Percentiles rank a stretch among this genome's conserved stretches.
These are phyloP conservation scores for Elephas maximus DNA, from an alignment of 2,113 vertebrate genomes.

Conservation along the genomic window DNA sequence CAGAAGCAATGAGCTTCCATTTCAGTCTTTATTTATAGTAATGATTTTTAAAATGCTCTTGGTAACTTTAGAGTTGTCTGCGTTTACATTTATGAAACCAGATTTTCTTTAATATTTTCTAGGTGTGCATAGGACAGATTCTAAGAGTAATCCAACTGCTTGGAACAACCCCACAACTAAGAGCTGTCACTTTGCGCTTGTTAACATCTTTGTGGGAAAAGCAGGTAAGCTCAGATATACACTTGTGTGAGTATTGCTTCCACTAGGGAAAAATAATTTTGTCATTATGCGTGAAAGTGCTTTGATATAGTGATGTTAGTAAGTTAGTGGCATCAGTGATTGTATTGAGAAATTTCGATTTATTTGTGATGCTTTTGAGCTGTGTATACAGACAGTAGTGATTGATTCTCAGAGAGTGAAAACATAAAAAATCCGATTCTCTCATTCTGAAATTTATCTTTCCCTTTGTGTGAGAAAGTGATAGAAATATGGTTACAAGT, in stretches of 20 bases:
- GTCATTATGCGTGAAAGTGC: not conserved
- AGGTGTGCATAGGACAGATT: conserved; percentile 96
- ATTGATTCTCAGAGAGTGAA: conserved; percentile 49
- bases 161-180: conserved; percentile 91
- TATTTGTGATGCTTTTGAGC: conserved; percentile 8
- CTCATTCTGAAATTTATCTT: conserved; percentile 62
- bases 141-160: conserved; percentile 93
- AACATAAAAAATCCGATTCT: conserved; percentile 48
- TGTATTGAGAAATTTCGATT: conserved; percentile 15
- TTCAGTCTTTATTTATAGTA: not conserved
- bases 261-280: not conserved
- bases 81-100: not conserved
- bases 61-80: not conserved
- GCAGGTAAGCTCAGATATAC: conserved; percentile 90
- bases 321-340: not conserved
- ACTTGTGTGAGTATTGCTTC: not conserved
- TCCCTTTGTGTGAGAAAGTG: conserved; percentile 41
- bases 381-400: not conserved
- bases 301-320: conserved; percentile 23
- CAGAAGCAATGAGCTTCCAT: not conserved
- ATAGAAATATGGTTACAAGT: conserved; percentile 58
- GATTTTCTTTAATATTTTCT: conserved; percentile 63
- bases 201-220: conserved; percentile 96
- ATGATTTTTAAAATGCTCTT: not conserved
- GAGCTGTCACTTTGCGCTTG: conserved; percentile 92